Conservation (phyloP, 2,797 vertebrate species). For the Rhinella marina region DNA sequence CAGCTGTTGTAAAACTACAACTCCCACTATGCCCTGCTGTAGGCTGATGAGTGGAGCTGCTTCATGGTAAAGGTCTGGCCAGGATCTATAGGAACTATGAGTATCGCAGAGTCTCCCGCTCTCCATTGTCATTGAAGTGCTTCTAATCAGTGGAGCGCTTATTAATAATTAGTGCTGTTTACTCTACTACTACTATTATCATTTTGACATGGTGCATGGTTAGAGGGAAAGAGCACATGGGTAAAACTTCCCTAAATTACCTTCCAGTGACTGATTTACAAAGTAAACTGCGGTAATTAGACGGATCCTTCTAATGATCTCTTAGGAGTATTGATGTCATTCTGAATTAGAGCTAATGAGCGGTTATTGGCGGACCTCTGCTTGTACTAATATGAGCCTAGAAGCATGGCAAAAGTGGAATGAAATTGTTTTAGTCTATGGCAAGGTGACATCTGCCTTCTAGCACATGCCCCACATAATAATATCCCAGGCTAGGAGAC, state of each 20-base stretch:
- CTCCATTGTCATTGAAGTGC: not conserved
- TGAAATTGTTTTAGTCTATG: slow-evolving; percentile 52
- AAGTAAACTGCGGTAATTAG: slow-evolving; percentile 53
- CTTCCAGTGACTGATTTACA: slow-evolving; percentile 44
- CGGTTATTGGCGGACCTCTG: slow-evolving; percentile 51
- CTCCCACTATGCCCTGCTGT: too few relatives aligned
- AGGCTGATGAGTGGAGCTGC: not conserved
- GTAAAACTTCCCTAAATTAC: slow-evolving; percentile 30
- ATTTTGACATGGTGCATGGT: slow-evolving; percentile 8
- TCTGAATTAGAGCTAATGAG: slow-evolving; percentile 59
- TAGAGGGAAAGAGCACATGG: slow-evolving; percentile 26
- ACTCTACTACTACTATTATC: not conserved
- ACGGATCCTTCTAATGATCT: slow-evolving; percentile 50
- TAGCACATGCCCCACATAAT: not conserved
- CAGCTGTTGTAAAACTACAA: too few relatives aligned
- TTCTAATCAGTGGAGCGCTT: slow-evolving; percentile 22
- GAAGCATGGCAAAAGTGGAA: slow-evolving; percentile 46
- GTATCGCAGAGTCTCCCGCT: too few relatives aligned
- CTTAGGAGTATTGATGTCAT: slow-evolving; percentile 58
- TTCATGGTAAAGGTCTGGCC: not conserved
- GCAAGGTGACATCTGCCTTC: slow-evolving; percentile 55
- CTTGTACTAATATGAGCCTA: slow-evolving; percentile 47
- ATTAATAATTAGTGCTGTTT: slow-evolving; percentile 14
- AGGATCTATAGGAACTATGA: not conserved
- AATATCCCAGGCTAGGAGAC: not conserved